Evolutionary conservation across 2,888 invertebrate genomes (phyloP), one percentile per base, ranked within the genome.

Genomic region (Hybos culiciformis): DNA sequence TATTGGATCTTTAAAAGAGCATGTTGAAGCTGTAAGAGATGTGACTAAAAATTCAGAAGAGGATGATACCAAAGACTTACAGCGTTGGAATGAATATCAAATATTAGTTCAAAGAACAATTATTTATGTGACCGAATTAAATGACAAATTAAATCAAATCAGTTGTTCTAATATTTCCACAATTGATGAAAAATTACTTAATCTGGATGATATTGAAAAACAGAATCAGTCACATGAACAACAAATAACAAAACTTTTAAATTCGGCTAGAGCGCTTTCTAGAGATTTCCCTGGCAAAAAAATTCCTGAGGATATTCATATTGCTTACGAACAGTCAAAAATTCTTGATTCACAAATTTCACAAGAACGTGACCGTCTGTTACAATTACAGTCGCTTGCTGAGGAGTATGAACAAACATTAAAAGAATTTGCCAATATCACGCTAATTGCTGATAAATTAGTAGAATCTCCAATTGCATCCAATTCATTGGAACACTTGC

Each of bases 351-450:
- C 80, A 50, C 70, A 71, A 17, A 76, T 88, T 8, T 70, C 71
- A 23, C 69, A 73, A 6, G 84, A 88, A 66, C 72, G 84, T 46
- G 85, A 87, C 48, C 77, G 82, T 40, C 70, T 86, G 1, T 62
- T 86, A 5, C 85, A 87, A 58, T 61, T 84, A 17, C 70, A 83
- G 20, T 75, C 82, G 0, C 64, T 90, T 41, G 80, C 83, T 2
- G 86, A 87, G 54, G 90, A 91, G 59, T 91, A 91, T 58, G 85
- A 85, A 56, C 84, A 88, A 62, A 88, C 87, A 0, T 67, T 91
- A 9, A 81, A 82, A 57, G 90, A 91, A 60, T 87, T 90, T 53
- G 77, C 78, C 9, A 84, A 88, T 58, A 87, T 90, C 23, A 84
- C 85, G 4, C 80, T 84, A 41, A 75, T 88, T 6, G 88, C 90